Evolutionary conservation across 2,797 vertebrate genomes (phyloP).

Genomic region (Ctenosaura bakeri): DNA sequence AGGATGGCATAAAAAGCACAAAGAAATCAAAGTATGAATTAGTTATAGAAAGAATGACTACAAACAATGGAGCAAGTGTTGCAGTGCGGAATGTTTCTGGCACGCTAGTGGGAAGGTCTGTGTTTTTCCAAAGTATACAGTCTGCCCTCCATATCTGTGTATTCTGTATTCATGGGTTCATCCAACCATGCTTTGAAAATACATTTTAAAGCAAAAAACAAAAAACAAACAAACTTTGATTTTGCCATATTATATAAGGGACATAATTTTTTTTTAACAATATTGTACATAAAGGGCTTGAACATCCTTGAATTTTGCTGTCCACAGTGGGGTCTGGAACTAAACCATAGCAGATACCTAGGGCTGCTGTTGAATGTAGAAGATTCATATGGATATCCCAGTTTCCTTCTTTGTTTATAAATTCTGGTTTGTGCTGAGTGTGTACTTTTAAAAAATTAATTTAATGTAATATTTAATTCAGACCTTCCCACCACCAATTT

Average conservation of each 20-base stretch:
- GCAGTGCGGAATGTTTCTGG: not conserved
- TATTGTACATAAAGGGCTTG: too few relatives aligned
- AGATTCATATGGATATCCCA: not conserved
- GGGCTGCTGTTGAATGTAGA: not conserved
- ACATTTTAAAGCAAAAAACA: too few relatives aligned
- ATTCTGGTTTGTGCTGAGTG: not conserved
- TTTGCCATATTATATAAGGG: too few relatives aligned
- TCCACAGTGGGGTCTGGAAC: too few relatives aligned
- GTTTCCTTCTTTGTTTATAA: not conserved
- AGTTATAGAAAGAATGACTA: not conserved
- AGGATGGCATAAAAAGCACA: slow-evolving; percentile 25
- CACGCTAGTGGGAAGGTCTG: not conserved
- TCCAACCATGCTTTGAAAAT: too few relatives aligned
- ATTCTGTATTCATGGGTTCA: too few relatives aligned
- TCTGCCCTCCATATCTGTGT: too few relatives aligned
- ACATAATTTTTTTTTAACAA: too few relatives aligned
- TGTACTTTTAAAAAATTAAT: not conserved
- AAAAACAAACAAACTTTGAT: too few relatives aligned
- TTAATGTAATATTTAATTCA: not conserved
- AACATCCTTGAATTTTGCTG: too few relatives aligned
- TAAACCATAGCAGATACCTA: too few relatives aligned
- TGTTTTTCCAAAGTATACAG: too few relatives aligned
- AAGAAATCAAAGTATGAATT: not conserved
- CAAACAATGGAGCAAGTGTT: slow-evolving; percentile 26
- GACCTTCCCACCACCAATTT: not conserved